Conservation (phyloP, 1,140 invertebrate species). For the Diachasmimorpha longicaudata region DNA sequence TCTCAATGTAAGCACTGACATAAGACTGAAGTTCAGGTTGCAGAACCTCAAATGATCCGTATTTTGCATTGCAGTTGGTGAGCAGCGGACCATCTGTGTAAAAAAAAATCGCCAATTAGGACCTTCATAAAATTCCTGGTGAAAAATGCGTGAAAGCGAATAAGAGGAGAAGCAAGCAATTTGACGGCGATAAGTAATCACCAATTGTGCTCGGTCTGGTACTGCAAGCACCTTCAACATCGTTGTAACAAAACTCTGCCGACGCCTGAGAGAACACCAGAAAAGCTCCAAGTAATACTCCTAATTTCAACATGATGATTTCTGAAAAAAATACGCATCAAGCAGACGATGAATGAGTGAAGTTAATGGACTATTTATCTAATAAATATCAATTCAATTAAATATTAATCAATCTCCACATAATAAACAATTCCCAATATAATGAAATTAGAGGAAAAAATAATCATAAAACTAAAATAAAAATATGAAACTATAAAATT, state of each 20-base stretch:
- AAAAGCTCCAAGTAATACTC: slow-evolving; percentile 55
- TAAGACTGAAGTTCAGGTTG: slow-evolving; percentile 66
- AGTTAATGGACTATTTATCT: no score
- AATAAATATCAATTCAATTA: no score
- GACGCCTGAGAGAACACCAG: slow-evolving; percentile 51
- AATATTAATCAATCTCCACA: neutral
- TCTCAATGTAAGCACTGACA: slow-evolving; percentile 69
- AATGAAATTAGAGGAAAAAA: no score
- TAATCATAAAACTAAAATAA: no score
- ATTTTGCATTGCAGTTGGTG: slow-evolving; percentile 71
- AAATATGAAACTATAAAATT: no score
- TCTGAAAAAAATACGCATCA: slow-evolving; percentile 2
- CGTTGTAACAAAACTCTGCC: slow-evolving; percentile 69
- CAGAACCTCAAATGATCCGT: slow-evolving; percentile 66
- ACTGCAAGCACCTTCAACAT: slow-evolving; percentile 67
- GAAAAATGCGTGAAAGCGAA: no score
- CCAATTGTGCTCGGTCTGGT: slow-evolving; percentile 45
- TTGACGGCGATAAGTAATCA: slow-evolving; percentile 34
- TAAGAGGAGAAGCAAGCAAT: no score
- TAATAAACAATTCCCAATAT: no score
- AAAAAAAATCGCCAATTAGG: neutral
- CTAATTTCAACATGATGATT: slow-evolving; percentile 62
- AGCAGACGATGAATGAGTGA: neutral
- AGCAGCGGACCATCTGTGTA: slow-evolving; percentile 44
- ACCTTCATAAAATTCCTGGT: no score